Base-by-base conservation (phyloP, 2,113 vertebrate genomes). In the Mugil cephalus region DNA sequence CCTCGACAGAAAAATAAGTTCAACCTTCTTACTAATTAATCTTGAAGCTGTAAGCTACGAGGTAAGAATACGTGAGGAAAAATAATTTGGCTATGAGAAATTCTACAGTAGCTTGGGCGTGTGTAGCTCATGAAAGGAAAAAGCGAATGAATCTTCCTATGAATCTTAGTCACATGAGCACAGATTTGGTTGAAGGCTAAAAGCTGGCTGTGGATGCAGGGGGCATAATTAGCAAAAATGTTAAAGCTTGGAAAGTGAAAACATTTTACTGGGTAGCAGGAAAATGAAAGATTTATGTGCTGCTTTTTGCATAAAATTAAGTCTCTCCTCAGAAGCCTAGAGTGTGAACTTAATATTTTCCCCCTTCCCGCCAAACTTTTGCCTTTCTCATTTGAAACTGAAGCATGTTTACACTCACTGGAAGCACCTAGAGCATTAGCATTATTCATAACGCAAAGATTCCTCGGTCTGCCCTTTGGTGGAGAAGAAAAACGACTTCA, bases 371-470 rank as follows among this genome's bases (percentile, higher is more conserved):
- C 55, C 1, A 34, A 84, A 88, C 77, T 74, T 79, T 70, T 56
- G 62, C 46, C 64, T 55, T 64, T 60, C 80, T 69, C 17, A 61
- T 69, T 70, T 87, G 74, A 54, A 89, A 81, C 72, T 77, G 69
- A 87, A 77, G 67, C 86, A 70, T 87, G 80, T 87, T 89, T 88
- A 68, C 64, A 76, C 84, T 79, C 85, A 73, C 64, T 80, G 69
- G 71, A 78, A 91, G 69, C 69, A 81, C 77, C 78, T 59, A 46
- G 36, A 9, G 19, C 69, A 88, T 90, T 88, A 89, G 84, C 84
- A 92, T 91, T 88, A 91, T 90, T 92, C 89, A 91, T 87, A 86
- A 80, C 64, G 12, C 0, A 42, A 83, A 46, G 74, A 65, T 70
- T 56, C 30, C 48, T 67, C 47, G 6, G 51, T 67, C 63, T 21